phyloP scores from a whole-genome alignment of 1,140 invertebrate species.

The Riptortus pedestris region DNA sequence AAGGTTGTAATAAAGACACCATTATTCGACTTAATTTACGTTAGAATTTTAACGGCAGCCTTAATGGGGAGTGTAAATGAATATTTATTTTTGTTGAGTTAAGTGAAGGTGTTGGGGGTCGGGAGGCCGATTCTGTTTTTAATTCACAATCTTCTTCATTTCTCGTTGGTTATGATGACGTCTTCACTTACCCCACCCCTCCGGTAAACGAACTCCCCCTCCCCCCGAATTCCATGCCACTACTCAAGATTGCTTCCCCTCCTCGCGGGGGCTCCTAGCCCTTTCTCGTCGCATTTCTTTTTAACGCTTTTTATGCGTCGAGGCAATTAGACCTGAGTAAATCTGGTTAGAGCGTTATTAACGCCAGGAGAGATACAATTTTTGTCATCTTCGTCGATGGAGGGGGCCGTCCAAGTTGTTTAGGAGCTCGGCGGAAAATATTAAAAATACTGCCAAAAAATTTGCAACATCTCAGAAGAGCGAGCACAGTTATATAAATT shows the following conservation, averaged over 20 bases:
- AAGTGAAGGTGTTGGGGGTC: not conserved
- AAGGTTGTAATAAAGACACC: too few relatives aligned
- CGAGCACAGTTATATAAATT: too few relatives aligned
- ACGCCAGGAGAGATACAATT: not conserved
- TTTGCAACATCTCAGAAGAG: too few relatives aligned
- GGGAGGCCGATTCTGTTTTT: constrained; percentile 16
- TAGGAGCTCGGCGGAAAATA: too few relatives aligned
- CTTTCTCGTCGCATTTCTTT: not conserved
- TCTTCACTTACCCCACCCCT: not conserved
- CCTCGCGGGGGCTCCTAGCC: too few relatives aligned
- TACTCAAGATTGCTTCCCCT: not conserved
- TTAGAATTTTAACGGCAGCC: too few relatives aligned
- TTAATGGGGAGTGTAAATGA: too few relatives aligned
- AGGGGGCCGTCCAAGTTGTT: too few relatives aligned
- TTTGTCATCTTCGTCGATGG: too few relatives aligned
- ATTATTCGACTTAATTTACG: too few relatives aligned
- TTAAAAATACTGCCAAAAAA: too few relatives aligned
- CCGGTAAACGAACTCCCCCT: too few relatives aligned
- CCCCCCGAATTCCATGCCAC: not conserved
- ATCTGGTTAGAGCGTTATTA: not conserved
- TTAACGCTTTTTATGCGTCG: not conserved
- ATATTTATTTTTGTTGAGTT: not conserved
- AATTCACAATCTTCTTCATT: constrained; percentile 21
- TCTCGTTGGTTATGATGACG: not conserved
- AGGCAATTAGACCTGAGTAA: not conserved